phyloP scores from a whole-genome alignment of 2,113 vertebrate species.

The Hystrix cristata region DNA sequence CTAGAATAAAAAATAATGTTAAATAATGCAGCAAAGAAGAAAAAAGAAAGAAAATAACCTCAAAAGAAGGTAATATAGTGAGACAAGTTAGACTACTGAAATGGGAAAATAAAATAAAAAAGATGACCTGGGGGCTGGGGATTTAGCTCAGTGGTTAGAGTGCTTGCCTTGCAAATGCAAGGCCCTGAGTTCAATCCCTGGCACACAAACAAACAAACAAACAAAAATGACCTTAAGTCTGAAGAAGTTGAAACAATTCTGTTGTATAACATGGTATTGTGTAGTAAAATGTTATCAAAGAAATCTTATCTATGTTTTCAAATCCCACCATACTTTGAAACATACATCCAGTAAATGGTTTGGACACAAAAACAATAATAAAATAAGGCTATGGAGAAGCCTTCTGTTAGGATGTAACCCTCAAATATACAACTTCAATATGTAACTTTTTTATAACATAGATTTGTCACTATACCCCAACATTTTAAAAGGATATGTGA shows the following conservation, averaged over 20 bases:
- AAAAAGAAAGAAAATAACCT: constrained; percentile 12
- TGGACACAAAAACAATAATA: neutral
- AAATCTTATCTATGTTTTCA: neutral
- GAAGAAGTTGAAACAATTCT: neutral
- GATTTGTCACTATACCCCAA: neutral
- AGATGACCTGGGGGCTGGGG: too few species aligned
- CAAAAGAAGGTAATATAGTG: constrained; percentile 10
- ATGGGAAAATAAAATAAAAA: neutral
- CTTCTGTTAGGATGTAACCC: neutral
- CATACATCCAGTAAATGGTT: neutral
- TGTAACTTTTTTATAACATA: neutral
- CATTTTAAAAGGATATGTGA: neutral
- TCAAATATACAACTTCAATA: neutral
- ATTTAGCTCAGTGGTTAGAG: too few species aligned
- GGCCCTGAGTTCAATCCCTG: too few species aligned
- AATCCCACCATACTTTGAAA: neutral
- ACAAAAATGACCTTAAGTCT: neutral
- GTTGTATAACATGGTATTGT: neutral
- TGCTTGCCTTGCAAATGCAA: too few species aligned
- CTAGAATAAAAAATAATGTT: neutral
- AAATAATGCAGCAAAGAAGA: constrained; percentile 5
- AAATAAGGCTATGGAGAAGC: neutral
- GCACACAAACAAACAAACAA: too few species aligned
- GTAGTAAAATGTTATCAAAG: neutral
- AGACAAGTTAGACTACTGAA: constrained; percentile 29